Evolutionary conservation across 2,888 invertebrate species (phyloP), one percentile per base, ranked within the genome.

Genomic region (Cerceris rybyensis): DNA sequence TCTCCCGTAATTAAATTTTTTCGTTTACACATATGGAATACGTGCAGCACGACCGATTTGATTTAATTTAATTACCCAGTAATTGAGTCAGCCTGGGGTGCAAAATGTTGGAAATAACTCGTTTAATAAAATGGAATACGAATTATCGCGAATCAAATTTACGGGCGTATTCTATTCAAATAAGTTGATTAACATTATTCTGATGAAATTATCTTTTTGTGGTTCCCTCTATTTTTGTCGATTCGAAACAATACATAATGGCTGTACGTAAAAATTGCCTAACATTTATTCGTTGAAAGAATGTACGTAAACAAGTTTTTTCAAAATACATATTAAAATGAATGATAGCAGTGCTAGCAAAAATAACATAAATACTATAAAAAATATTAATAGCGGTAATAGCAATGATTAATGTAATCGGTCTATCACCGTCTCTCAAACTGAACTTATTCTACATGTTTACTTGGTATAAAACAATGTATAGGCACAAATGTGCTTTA

Each of bases 61-160:
- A 64, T 14, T 58, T 54, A 50, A 46, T 76, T 76, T 59, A 59
- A 63, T 64, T 69, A 58, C 52, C 39, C 63, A 69, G 59, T 75
- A 64, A 64, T 28, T n/a, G 54, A 50, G 57, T 60, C 58, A 11
- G 43, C 6, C 55, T 11, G 9, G 14, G 16, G 54, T 70, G 64
- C 52, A 39, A 60, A 60, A 17, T 13, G 50, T 65, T 65, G 46
- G 8, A 46, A 46, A 46, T 46, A 46, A 46, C 9, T 46, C 11
- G 11, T 46, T 11, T 46, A 8, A 11, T 11, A 11, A 46, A 46
- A 46, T 46, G 11, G 8, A 8, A 46, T 46, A 46, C 9, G 11
- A 11, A 11, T 63, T 42, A 41, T 14, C n/a, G 16, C 8, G 49
- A 13, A 28, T 52, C 6, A 57, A 49, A 59, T 75, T 70, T 46